Base-by-base conservation (phyloP, 2,113 vertebrate genomes). In the Limanda limanda region DNA sequence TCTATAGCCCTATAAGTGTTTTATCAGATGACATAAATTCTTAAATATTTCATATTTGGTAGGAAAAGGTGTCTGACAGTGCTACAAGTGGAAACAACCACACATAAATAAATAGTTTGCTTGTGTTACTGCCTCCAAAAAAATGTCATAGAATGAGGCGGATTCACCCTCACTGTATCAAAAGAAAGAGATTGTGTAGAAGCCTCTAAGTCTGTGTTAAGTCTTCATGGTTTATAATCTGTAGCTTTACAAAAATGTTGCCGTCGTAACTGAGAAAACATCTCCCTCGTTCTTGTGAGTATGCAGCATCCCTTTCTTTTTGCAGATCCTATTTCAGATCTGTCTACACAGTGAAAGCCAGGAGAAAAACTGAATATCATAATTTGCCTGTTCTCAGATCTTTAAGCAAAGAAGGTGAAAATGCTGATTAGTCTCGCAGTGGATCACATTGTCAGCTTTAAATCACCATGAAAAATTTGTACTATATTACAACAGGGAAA, bases 221-320 rank as follows among this genome's bases (percentile, higher is more conserved):
- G 12, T 64, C 23, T 60, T 51, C 75, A 69, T 47, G 54, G 4
- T 84, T 85, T 61, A 55, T 40, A 11, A 59, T 71, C 27, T 68
- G 15, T 73, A 82, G 68, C 73, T 82, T 77, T 69, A 83, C 68
- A 89, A 92, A 86, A 87, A 88, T 92, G 88, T 88, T 74, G 86
- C 71, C 66, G 1, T 65, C 56, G 4, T 56, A 69, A 71, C 57
- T 74, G 59, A 68, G 47, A 72, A 61, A 77, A 63, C 45, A 35
- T 35, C 27, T 59, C 42, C 47, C 15, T 69, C 0, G n/a, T 68
- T 76, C 18, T 59, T 52, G 23, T 82, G 45, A 77, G 52, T 81
- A 47, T 76, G 78, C 84, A 57, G 58, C 81, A 75, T 87, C 74
- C 82, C 76, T 84, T 90, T 85, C 89, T 27, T 81, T 21, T 21